Conservation (phyloP, 2,797 vertebrate genomes). For the Tokudaia muenninki region DNA sequence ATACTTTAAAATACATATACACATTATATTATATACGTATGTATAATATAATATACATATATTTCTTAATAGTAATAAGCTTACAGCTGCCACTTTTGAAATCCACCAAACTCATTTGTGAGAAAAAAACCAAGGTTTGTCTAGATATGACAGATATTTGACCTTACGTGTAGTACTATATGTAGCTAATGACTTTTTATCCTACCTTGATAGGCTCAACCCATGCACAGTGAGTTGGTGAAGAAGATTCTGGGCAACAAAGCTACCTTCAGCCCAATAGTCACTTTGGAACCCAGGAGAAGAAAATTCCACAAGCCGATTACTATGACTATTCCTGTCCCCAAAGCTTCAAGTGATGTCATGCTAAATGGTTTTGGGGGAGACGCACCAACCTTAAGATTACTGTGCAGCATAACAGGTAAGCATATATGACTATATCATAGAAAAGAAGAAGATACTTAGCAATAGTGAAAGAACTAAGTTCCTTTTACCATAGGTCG, state of each 20-base stretch:
- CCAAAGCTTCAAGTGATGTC: conserved; percentile 93
- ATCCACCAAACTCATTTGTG: not conserved
- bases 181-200: not conserved
- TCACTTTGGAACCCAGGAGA: conserved; percentile 97
- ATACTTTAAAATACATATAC: too few relatives aligned
- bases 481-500: not conserved
- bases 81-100: not conserved
- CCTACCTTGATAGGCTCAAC: conserved; percentile 93
- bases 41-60: too few relatives aligned
- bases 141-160: not conserved
- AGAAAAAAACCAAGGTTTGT: not conserved
- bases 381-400: conserved; percentile 94
- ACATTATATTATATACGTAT: too few relatives aligned
- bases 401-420: conserved; percentile 99
- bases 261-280: conserved; percentile 98
- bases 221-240: conserved; percentile 94
- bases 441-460: not conserved
- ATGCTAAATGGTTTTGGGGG: conserved; percentile 94
- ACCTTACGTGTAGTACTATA: not conserved
- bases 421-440: conserved; percentile 12
- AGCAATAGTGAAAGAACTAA: not conserved
- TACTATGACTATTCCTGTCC: conserved; percentile 98
- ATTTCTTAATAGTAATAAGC: not conserved
- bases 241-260: conserved; percentile 97
- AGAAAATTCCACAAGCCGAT: conserved; percentile 99